Base-by-base conservation (phyloP, 2,113 vertebrate genomes). In the Caretta caretta region DNA sequence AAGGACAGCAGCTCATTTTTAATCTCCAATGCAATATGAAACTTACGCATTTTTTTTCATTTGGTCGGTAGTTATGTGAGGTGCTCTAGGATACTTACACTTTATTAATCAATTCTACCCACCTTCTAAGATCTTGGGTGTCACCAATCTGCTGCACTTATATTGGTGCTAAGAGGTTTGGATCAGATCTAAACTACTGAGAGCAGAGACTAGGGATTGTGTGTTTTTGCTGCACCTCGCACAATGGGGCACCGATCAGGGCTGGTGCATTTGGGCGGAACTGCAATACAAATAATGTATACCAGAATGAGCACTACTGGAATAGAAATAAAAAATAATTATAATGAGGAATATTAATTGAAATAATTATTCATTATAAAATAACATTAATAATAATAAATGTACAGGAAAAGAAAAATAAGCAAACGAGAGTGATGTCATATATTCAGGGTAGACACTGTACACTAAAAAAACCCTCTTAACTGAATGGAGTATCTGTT, bases 101-200 rank as follows among this genome's bases (percentile, higher is more conserved):
- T 65, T 78, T 75, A 76, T 82, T 4, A 13, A 48, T 83, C 5
- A 13, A n/a, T 10, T 84, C 86, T 80, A 14, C 59, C 11, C 59
- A 14, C 59, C 59, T 31, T 62, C 29, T 62, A 62, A 31, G 29
- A 62, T 31, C 59, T 62, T 62, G 59, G 11, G 29, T 31, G 59
- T 62, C 5, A 31, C 59, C 29, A 62, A 62, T 62, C 59, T 62
- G 59, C 59, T 62, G 35, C 12, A 29, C 13, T 80, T 89, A 7
- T 25, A 1, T 7, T 81, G 38, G 6, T 35, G 14, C n/a, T 42
- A 75, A 75, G 5, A 75, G n/a, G n/a, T 22, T 75, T 51, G 42
- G 84, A 86, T 87, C 65, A 80, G 83, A 57, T 46, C 10, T 35
- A 84, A 56, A 8, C 65, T 89, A 85, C 48, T 89, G 62, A 53